Conservation (phyloP, 2,888 invertebrate genomes). For the Aelia acuminata region DNA sequence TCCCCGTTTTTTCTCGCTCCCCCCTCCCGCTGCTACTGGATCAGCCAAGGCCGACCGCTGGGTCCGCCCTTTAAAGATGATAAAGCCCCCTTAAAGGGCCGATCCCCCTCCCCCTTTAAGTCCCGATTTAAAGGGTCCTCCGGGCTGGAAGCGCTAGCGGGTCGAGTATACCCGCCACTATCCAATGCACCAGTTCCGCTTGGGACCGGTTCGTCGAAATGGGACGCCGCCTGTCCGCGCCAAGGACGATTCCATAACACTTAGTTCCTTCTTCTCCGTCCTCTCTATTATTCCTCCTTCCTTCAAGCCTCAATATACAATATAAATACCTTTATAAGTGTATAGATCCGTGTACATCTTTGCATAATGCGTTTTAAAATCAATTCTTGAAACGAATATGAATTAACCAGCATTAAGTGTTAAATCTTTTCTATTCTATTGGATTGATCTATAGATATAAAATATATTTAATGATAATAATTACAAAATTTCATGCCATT, state of each 20-base stretch:
- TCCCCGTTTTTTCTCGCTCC: not conserved
- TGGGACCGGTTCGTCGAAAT: constrained; percentile 20
- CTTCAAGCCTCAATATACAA: too few relatives aligned
- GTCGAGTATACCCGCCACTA: not conserved
- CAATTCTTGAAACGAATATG: too few relatives aligned
- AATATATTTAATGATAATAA: too few relatives aligned
- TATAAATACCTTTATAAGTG: too few relatives aligned
- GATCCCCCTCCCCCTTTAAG: not conserved
- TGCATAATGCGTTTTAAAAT: too few relatives aligned
- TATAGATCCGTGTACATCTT: too few relatives aligned
- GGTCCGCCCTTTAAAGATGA: not conserved
- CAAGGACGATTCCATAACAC: constrained; percentile 42
- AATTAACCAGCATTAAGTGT: too few relatives aligned
- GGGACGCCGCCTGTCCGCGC: not conserved
- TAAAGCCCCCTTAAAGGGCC: not conserved
- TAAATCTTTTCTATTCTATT: too few relatives aligned
- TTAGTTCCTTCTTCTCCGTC: not conserved
- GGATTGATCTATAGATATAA: too few relatives aligned
- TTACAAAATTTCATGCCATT: too few relatives aligned
- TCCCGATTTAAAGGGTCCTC: constrained; percentile 17
- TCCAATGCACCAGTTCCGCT: constrained; percentile 18
- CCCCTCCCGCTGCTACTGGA: not conserved
- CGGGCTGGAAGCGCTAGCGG: not conserved
- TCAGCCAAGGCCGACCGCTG: constrained; percentile 15
- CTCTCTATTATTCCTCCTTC: not conserved